A percentile compares a stretch with the other conserved stretches of the same genome.
These are phyloP conservation scores for Bibio marci DNA, from an alignment of 2,888 invertebrate genomes.

Conservation along the genomic window DNA sequence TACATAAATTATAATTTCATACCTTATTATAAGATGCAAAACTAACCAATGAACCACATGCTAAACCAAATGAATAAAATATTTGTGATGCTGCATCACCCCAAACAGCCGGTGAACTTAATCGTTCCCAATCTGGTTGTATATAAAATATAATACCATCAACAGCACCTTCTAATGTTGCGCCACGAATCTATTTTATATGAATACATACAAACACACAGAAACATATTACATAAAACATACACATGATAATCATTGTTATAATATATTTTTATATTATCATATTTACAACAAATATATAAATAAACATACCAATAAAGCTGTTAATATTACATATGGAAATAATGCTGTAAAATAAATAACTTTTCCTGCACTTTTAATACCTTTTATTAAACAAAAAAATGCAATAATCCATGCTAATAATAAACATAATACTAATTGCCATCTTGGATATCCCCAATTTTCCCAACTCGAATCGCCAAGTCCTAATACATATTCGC, in stretches of 20 bases:
- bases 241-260: neutral
- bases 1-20: neutral
- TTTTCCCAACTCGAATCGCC: slow-evolving; percentile 52
- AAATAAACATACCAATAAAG: slow-evolving; percentile 29
- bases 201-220: slow-evolving; percentile 12
- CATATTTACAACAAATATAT: neutral
- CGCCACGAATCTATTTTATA: slow-evolving; percentile 31
- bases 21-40: slow-evolving; percentile 52
- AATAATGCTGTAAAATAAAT: slow-evolving; percentile 57
- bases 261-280: neutral
- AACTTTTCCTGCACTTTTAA: slow-evolving; percentile 80
- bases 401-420: slow-evolving; percentile 71
- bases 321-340: slow-evolving; percentile 51
- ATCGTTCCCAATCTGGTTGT: slow-evolving; percentile 49
- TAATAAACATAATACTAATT: slow-evolving; percentile 59
- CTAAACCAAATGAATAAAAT: slow-evolving; percentile 68
- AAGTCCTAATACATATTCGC: slow-evolving; percentile 60
- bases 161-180: slow-evolving; percentile 47
- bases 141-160: slow-evolving; percentile 60
- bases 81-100: slow-evolving; percentile 70
- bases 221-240: slow-evolving; percentile 17
- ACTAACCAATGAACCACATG: slow-evolving; percentile 54
- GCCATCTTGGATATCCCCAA: slow-evolving; percentile 64
- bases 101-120: slow-evolving; percentile 54
- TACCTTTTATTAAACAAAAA: slow-evolving; percentile 74